Conservation (phyloP, 2,888 invertebrate genomes). For the Sarcophaga variegata region DNA sequence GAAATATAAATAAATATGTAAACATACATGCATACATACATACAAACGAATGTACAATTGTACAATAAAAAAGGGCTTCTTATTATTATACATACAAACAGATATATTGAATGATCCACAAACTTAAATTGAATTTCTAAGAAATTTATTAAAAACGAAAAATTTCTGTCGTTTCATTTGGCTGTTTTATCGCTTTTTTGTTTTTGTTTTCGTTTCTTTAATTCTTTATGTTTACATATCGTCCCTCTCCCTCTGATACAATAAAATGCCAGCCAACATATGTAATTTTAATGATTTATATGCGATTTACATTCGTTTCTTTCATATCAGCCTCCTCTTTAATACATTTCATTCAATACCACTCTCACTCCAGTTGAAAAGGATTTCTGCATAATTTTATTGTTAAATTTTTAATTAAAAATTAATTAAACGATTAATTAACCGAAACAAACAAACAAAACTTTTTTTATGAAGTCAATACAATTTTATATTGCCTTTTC, state of each 20-base stretch:
- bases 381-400: neutral
- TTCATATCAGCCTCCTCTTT: too few species aligned
- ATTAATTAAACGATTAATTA: constrained; percentile 49
- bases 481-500: neutral
- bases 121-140: constrained; percentile 69
- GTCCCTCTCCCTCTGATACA: too few species aligned
- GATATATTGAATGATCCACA: constrained; percentile 63
- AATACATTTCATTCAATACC: neutral
- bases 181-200: neutral
- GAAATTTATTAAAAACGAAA: constrained; percentile 46
- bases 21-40: neutral
- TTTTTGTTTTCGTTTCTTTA: neutral
- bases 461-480: too few species aligned
- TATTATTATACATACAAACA: constrained; percentile 23
- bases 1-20: constrained; percentile 50
- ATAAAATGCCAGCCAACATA: neutral
- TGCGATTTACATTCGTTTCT: too few species aligned
- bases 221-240: neutral
- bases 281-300: neutral
- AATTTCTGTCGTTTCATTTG: constrained; percentile 5
- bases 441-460: neutral
- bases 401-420: constrained; percentile 7
- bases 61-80: constrained; percentile 52
- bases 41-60: constrained; percentile 32
- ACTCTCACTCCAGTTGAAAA: neutral